Percentiles rank a stretch among this genome's conserved stretches.
Evolutionary conservation across 2,797 vertebrate genomes (phyloP).

Genomic region (Miichthys miiuy): DNA sequence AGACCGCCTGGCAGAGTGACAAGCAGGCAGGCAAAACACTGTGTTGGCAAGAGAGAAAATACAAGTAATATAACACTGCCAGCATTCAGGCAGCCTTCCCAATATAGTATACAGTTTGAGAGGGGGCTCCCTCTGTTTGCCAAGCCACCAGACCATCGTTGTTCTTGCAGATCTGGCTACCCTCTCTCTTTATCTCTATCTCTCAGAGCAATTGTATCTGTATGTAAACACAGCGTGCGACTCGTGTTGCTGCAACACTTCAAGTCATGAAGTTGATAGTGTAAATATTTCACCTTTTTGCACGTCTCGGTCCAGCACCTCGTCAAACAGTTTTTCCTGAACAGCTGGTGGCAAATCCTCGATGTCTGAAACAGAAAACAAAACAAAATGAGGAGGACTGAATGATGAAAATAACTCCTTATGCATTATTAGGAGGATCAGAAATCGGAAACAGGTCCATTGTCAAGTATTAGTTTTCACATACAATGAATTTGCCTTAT

Average conservation of each 20-base stretch:
- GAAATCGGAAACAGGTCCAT: too few relatives aligned
- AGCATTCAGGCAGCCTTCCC: conserved; percentile 49
- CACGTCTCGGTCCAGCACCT: conserved; percentile 98
- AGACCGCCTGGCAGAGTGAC: conserved; percentile 43
- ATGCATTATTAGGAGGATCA: not conserved
- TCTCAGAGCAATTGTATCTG: conserved; percentile 9
- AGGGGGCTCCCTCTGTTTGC: conserved; percentile 39
- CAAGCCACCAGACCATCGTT: conserved; percentile 11
- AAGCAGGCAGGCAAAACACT: conserved; percentile 26
- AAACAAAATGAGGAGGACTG: not conserved
- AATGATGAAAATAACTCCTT: not conserved
- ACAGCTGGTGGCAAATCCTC: conserved; percentile 97
- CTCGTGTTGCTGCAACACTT: conserved; percentile 1
- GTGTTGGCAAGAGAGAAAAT: conserved; percentile 38
- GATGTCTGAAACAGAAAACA: conserved; percentile 88
- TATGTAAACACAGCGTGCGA: conserved; percentile 14
- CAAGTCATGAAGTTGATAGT: not conserved
- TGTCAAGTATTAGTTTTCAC: too few relatives aligned
- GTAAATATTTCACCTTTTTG: conserved; percentile 91
- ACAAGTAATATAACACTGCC: conserved; percentile 62
- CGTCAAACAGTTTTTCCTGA: conserved; percentile 98
- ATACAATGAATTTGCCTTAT: too few relatives aligned
- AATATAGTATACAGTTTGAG: conserved; percentile 40
- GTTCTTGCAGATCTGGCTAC: conserved; percentile 46
- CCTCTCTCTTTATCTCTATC: not conserved